Conservation (phyloP, 2,113 vertebrate species). For the Conger conger region DNA sequence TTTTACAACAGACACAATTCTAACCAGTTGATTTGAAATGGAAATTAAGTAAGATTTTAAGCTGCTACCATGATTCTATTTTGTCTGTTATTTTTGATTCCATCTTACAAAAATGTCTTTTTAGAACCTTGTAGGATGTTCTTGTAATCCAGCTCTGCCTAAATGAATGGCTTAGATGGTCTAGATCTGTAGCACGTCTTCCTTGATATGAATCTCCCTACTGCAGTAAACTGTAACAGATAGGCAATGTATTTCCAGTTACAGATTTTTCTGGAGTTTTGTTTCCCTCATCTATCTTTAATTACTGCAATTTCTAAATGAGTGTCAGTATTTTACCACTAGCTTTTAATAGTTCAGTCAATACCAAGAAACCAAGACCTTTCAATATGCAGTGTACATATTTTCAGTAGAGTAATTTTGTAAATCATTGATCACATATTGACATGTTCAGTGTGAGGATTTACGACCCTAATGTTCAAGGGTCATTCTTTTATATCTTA, state of each 20-base stretch:
- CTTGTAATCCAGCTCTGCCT: background rate
- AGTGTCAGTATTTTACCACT: slow-evolving; percentile 44
- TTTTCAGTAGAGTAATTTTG: slow-evolving; percentile 25
- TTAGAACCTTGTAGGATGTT: background rate
- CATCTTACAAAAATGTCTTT: background rate
- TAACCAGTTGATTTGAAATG: too few relatives aligned
- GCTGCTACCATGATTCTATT: background rate
- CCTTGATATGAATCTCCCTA: background rate
- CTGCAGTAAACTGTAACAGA: background rate
- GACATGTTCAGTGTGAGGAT: slow-evolving; percentile 28
- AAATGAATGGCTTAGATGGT: background rate
- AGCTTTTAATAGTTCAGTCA: slow-evolving; percentile 51
- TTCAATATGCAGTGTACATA: slow-evolving; percentile 10
- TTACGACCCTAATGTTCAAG: slow-evolving; percentile 15
- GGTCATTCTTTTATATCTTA: slow-evolving; percentile 2
- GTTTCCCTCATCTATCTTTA: slow-evolving; percentile 28
- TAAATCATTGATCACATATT: slow-evolving; percentile 23
- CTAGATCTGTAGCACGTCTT: background rate
- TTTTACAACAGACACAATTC: background rate
- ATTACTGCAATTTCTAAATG: slow-evolving; percentile 42
- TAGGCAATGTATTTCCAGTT: background rate
- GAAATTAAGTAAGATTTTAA: background rate
- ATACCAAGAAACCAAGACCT: slow-evolving; percentile 37
- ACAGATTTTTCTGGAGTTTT: slow-evolving; percentile 30
- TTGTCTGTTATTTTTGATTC: background rate